These are phyloP conservation scores for Geothlypis trichas DNA, from an alignment of 2,113 vertebrate genomes.

Conservation along the genomic window DNA sequence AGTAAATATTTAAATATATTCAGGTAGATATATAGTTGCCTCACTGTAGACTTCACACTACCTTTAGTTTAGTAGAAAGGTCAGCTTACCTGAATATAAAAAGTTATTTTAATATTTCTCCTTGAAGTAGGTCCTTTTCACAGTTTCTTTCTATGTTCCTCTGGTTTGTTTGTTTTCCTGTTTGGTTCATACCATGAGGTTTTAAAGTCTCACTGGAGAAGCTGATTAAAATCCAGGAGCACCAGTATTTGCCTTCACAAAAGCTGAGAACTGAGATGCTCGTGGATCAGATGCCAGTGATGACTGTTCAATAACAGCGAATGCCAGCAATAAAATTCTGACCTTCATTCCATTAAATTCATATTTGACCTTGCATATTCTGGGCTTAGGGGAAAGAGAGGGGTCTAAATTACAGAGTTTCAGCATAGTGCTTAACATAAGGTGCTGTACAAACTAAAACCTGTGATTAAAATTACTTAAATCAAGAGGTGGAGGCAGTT, in stretches of 20 bases:
- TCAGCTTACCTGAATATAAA: neutral
- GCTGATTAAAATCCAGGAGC: neutral
- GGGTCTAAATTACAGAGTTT: neutral
- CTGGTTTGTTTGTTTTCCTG: neutral
- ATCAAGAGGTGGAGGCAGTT: neutral
- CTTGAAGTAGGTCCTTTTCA: neutral
- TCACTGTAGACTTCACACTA: neutral
- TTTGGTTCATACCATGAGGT: neutral
- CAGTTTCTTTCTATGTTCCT: neutral
- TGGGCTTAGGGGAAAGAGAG: neutral
- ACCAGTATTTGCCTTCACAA: neutral
- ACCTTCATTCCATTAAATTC: neutral
- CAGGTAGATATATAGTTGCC: neutral
- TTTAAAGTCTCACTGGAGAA: neutral
- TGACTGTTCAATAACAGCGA: neutral
- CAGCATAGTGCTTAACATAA: neutral
- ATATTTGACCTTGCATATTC: neutral
- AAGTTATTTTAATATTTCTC: neutral
- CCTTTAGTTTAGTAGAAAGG: neutral
- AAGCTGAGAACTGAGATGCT: neutral
- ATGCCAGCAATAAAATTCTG: neutral
- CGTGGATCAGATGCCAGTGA: neutral
- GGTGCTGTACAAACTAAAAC: neutral
- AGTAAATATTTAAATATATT: neutral
- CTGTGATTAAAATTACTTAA: neutral